phyloP scores from a whole-genome alignment of 2,888 invertebrate genomes.

The Eristalinus sepulchralis region DNA sequence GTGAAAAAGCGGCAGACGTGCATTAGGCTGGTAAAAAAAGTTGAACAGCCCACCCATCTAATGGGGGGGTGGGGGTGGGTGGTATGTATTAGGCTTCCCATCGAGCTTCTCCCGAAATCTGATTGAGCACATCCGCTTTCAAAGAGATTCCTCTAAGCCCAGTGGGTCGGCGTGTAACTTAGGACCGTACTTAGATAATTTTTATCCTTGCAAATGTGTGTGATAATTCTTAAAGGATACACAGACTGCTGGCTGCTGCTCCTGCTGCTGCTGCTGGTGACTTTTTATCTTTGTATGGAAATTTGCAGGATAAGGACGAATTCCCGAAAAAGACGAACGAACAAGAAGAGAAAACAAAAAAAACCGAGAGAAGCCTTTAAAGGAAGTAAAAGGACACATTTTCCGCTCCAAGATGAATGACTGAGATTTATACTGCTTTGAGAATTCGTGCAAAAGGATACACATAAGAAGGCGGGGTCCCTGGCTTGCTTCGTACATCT shows the following conservation, averaged over 20 bases:
- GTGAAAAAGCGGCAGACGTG: constrained; percentile 61
- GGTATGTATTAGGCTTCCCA: background rate
- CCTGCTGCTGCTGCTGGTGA: background rate
- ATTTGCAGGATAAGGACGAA: constrained; percentile 27
- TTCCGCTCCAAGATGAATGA: constrained; percentile 65
- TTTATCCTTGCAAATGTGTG: constrained; percentile 25
- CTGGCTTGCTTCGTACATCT: background rate
- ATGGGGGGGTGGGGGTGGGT: background rate
- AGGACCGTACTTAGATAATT: constrained; percentile 54
- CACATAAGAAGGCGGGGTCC: constrained; percentile 49
- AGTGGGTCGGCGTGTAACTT: constrained; percentile 16
- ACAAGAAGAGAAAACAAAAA: too few species aligned
- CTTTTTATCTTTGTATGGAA: constrained; percentile 48
- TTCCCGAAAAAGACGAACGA: constrained; percentile 27
- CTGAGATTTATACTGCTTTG: constrained; percentile 65
- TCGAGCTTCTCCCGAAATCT: constrained; percentile 44
- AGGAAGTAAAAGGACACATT: constrained; percentile 53
- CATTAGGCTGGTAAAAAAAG: constrained; percentile 35
- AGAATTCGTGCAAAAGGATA: constrained; percentile 45
- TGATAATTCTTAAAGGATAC: constrained; percentile 25
- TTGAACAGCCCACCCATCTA: constrained; percentile 6
- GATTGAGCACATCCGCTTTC: constrained; percentile 61
- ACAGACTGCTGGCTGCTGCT: background rate
- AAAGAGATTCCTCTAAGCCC: constrained; percentile 46
- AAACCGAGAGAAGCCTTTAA: constrained; percentile 8